phyloP scores from a whole-genome alignment of 2,797 vertebrate species.

The Oreochromis mossambicus region DNA sequence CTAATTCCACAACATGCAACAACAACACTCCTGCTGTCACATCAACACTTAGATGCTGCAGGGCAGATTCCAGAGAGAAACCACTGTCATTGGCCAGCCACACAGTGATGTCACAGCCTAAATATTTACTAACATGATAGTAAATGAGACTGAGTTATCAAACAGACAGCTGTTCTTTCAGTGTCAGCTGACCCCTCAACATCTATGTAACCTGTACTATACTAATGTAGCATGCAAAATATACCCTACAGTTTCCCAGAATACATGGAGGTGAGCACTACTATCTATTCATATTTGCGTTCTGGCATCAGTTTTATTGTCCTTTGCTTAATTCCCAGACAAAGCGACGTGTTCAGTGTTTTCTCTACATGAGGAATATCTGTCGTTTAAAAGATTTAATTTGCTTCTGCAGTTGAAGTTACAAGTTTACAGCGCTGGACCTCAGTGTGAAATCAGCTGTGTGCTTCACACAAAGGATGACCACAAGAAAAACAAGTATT shows the following conservation, averaged over 20 bases:
- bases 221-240: not conserved
- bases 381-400: no score
- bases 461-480: no score
- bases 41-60: not conserved
- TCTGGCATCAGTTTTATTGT: not conserved
- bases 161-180: not conserved
- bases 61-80: not conserved
- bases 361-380: not conserved
- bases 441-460: no score
- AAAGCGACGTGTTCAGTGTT: not conserved
- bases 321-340: not conserved
- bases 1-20: not conserved
- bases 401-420: not conserved
- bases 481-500: no score
- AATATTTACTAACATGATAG: not conserved
- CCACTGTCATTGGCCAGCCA: not conserved
- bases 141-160: not conserved
- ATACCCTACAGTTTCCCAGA: not conserved
- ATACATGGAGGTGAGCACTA: accelerated
- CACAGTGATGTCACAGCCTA: not conserved
- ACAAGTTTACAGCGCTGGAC: not conserved
- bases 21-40: not conserved
- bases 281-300: not conserved
- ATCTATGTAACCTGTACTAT: not conserved
- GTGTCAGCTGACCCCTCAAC: not conserved